A percentile compares a stretch with the other conserved stretches of the same genome.
These are phyloP conservation scores for Gymnarchus niloticus DNA, from an alignment of 2,113 vertebrate species.

Conservation along the genomic window DNA sequence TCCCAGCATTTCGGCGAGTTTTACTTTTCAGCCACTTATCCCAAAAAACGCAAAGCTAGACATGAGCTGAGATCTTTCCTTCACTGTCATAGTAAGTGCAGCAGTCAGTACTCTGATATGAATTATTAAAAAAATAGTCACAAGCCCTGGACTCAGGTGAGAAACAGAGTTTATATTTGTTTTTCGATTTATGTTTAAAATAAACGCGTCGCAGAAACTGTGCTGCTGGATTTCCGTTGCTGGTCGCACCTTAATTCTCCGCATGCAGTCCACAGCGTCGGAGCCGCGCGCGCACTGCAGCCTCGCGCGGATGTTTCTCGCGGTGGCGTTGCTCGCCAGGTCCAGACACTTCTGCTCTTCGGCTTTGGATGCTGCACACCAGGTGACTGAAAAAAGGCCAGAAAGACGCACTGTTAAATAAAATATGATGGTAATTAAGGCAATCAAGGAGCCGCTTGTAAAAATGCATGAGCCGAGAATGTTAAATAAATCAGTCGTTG, in stretches of 20 bases:
- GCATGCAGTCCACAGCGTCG: constrained; percentile 60
- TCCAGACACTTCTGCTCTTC: constrained; percentile 69
- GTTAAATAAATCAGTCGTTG: neutral
- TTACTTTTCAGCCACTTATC: neutral
- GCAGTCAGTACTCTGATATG: too few species aligned
- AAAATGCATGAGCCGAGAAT: neutral
- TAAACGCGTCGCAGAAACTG: too few species aligned
- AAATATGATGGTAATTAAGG: neutral
- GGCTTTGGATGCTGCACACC: constrained; percentile 60
- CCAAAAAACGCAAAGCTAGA: neutral
- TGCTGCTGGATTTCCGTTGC: neutral
- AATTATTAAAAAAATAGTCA: too few species aligned
- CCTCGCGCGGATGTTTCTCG: constrained; percentile 52
- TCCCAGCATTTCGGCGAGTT: neutral
- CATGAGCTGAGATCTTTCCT: neutral
- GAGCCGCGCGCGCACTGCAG: constrained; percentile 58
- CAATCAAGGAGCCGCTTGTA: neutral
- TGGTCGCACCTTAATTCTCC: constrained; percentile 60
- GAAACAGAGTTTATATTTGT: too few species aligned
- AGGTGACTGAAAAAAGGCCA: constrained; percentile 50
- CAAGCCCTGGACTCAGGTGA: too few species aligned
- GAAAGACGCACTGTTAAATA: neutral
- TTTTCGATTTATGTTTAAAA: too few species aligned
- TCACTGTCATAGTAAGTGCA: neutral
- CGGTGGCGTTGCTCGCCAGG: constrained; percentile 57